Conservation (phyloP, 2,113 vertebrate genomes). For the Ctenomys sociabilis region DNA sequence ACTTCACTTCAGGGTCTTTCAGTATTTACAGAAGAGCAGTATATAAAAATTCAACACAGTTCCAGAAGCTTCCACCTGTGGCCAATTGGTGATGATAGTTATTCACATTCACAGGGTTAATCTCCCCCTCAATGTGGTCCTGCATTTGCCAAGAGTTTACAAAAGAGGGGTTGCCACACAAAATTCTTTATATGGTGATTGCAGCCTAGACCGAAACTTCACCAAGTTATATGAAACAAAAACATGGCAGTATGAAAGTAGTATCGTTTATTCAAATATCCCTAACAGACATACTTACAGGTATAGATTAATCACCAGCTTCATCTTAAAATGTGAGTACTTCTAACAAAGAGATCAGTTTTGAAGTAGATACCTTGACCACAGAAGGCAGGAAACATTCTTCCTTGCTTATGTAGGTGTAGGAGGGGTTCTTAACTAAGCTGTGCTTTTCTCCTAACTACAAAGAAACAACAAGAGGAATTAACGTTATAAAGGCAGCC, state of each 20-base stretch:
- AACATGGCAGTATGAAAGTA: neutral
- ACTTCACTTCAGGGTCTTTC: slow-evolving; percentile 58
- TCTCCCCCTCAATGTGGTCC: neutral
- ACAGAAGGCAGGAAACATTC: neutral
- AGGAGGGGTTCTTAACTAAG: neutral
- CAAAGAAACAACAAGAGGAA: slow-evolving; percentile 1
- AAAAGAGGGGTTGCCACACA: neutral
- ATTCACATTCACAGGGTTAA: neutral
- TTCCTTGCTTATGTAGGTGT: neutral
- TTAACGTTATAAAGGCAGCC: neutral
- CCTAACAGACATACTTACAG: neutral
- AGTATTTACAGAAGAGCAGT: slow-evolving; percentile 36
- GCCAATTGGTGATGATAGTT: slow-evolving; percentile 37
- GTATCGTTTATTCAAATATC: slow-evolving; percentile 33
- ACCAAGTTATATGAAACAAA: neutral
- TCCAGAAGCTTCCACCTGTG: neutral
- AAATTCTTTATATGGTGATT: neutral
- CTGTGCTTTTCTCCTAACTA: slow-evolving; percentile 1
- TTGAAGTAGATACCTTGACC: neutral
- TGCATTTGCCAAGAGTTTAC: neutral
- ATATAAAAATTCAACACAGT: slow-evolving; percentile 17
- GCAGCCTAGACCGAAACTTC: neutral
- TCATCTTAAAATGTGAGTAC: neutral
- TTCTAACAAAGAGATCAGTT: neutral
- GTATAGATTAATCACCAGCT: neutral